Percentiles rank a stretch among this genome's conserved stretches.
Conservation (phyloP, 2,113 vertebrate species). For the Tetrax tetrax region DNA sequence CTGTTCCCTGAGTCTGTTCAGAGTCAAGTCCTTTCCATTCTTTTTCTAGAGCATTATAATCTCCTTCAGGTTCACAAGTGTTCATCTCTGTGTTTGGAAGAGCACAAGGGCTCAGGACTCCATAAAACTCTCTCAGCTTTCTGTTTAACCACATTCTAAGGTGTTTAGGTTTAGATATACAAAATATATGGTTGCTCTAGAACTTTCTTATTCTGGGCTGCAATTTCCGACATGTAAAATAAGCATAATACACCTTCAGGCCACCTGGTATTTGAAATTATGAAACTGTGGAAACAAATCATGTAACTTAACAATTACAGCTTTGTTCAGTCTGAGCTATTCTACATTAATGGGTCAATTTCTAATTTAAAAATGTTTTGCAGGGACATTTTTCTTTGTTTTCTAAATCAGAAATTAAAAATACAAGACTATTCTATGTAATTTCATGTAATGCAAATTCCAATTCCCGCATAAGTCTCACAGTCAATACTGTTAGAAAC, state of each 20-base stretch:
- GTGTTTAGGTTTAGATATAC: background rate
- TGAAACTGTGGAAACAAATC: background rate
- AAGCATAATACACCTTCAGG: background rate
- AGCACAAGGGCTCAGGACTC: background rate
- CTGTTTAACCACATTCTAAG: background rate
- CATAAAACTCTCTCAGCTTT: background rate
- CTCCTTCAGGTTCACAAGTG: background rate
- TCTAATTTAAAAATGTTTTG: background rate
- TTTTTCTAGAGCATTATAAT: background rate
- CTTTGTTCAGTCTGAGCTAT: background rate
- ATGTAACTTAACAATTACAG: background rate
- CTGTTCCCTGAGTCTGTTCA: background rate
- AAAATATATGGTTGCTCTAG: background rate
- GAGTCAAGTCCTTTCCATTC: background rate
- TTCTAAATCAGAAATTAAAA: slow-evolving; percentile 13
- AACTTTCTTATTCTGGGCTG: background rate
- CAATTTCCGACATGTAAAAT: background rate
- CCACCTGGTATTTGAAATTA: background rate
- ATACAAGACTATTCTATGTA: background rate
- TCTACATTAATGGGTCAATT: background rate
- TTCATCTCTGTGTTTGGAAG: background rate
- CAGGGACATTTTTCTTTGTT: background rate
- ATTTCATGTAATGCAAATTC: background rate
- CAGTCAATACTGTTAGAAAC: background rate
- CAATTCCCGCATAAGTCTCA: background rate